Conservation (phyloP, 23 tunicate species). For the Trididemnum clinides region DNA sequence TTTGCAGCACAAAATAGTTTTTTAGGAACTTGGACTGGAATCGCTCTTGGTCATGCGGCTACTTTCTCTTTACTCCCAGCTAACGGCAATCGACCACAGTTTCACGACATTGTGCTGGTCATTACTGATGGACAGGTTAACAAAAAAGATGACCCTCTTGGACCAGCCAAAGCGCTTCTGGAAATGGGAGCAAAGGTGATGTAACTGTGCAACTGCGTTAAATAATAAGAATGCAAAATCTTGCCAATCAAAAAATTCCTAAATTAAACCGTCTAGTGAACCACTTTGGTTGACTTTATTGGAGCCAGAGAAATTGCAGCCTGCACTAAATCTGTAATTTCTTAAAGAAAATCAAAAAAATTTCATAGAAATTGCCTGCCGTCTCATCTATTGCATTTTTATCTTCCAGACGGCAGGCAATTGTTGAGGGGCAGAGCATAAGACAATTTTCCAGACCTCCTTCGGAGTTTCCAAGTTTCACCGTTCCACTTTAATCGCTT, state of each 20-base stretch:
- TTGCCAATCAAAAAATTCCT: not conserved
- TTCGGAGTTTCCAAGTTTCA: too few relatives aligned
- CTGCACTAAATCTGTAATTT: too few relatives aligned
- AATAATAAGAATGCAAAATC: not conserved
- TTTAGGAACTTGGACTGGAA: slow-evolving; percentile 53
- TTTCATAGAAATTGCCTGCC: too few relatives aligned
- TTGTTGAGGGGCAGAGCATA: too few relatives aligned
- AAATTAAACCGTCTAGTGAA: not conserved
- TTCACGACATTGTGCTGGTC: slow-evolving; percentile 39
- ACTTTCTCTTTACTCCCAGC: not conserved
- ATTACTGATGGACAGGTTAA: slow-evolving; percentile 47
- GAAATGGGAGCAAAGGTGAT: slow-evolving; percentile 42
- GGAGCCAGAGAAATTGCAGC: too few relatives aligned
- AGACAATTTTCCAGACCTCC: too few relatives aligned
- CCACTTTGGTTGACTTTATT: too few relatives aligned
- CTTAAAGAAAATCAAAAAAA: not conserved
- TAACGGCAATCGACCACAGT: slow-evolving; percentile 29
- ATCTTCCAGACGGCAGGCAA: too few relatives aligned
- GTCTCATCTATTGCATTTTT: too few relatives aligned
- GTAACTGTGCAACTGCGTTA: too few relatives aligned
- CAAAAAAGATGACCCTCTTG: slow-evolving; percentile 12
- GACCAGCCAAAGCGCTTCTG: slow-evolving; percentile 1
- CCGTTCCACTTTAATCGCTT: too few relatives aligned
- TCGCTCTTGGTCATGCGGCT: slow-evolving; percentile 36
- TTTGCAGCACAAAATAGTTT: not conserved